Evolutionary conservation across 2,797 vertebrate genomes (phyloP).

Genomic region (Chelidonichthys spinosus): DNA sequence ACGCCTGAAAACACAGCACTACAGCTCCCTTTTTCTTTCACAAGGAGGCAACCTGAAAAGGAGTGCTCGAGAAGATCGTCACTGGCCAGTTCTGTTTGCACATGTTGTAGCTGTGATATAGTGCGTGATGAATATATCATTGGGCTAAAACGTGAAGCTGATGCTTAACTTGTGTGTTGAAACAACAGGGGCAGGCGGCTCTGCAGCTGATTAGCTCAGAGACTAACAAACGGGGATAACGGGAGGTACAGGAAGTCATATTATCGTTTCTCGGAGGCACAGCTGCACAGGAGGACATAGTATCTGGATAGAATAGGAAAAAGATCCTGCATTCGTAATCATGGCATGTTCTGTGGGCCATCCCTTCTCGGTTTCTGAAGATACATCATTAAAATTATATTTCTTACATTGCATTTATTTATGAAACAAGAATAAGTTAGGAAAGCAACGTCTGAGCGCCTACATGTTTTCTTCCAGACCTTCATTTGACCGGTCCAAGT

Average conservation of each 20-base stretch:
- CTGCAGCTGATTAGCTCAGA: neutral
- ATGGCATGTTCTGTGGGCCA: neutral
- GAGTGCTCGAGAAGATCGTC: neutral
- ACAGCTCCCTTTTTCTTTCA: constrained; percentile 9
- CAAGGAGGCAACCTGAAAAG: constrained; percentile 36
- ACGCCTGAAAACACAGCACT: constrained; percentile 30
- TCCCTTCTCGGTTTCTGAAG: neutral
- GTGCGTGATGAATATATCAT: constrained; percentile 34
- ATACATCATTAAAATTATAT: no score
- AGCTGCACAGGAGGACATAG: neutral
- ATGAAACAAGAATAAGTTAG: neutral
- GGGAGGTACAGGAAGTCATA: constrained; percentile 1
- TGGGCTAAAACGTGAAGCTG: constrained; percentile 9
- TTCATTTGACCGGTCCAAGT: neutral
- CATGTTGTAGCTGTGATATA: constrained; percentile 21
- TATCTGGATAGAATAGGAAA: neutral
- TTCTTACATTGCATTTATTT: no score
- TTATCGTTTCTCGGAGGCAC: neutral
- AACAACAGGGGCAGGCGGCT: constrained; percentile 11
- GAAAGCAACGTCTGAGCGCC: neutral
- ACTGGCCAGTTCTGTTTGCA: constrained; percentile 25
- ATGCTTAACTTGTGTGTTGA: constrained; percentile 21
- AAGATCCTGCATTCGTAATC: neutral
- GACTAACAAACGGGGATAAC: constrained; percentile 13
- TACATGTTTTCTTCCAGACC: neutral